Conservation (phyloP, 1,140 invertebrate genomes). For the Artemia franciscana region DNA sequence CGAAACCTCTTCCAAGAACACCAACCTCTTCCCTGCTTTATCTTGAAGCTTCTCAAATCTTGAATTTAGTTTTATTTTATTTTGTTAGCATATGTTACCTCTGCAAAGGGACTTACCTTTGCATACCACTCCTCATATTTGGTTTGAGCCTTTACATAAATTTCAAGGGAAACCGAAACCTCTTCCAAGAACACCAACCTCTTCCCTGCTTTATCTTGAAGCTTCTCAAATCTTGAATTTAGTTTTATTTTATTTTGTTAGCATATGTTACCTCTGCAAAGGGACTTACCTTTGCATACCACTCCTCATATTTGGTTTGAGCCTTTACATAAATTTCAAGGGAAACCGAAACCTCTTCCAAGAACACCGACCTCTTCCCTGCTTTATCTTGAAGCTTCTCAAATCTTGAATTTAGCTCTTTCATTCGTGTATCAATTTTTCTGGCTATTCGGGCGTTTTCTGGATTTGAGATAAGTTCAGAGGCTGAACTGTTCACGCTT, state of each 20-base stretch:
- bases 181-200: conserved; percentile 58
- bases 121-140: conserved; percentile 43
- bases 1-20: conserved; percentile 57
- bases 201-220: conserved; percentile 50
- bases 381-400: conserved; percentile 60
- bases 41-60: conserved; percentile 64
- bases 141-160: conserved; percentile 40
- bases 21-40: conserved; percentile 44
- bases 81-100: no score
- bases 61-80: no score
- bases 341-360: conserved; percentile 50
- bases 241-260: no score
- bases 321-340: conserved; percentile 45
- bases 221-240: conserved; percentile 51
- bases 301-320: conserved; percentile 38
- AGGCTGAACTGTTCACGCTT: conserved; percentile 46
- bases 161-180: conserved; percentile 38
- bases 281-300: conserved; percentile 27
- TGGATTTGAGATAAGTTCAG: conserved; percentile 51
- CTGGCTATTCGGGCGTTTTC: conserved; percentile 65
- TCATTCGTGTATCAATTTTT: conserved; percentile 62
- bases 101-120: conserved; percentile 19
- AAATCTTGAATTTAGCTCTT: conserved; percentile 54
- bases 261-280: no score
- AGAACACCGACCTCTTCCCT: conserved; percentile 45